phyloP scores from a whole-genome alignment of 2,113 vertebrate species.

The Piaya cayana region DNA sequence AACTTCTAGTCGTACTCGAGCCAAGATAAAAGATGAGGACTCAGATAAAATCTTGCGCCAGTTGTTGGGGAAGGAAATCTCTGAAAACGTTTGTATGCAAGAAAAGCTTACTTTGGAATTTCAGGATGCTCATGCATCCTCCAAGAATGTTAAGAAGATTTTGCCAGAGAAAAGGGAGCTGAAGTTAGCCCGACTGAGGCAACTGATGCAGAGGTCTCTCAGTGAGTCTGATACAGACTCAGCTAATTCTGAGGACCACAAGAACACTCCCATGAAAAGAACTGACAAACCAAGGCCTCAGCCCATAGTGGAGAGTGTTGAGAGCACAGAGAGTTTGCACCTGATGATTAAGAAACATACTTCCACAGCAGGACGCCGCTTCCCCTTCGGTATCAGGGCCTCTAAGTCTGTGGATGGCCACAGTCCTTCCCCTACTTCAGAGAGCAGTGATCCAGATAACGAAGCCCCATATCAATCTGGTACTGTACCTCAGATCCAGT shows the following conservation, averaged over 20 bases:
- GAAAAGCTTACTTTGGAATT: conserved; percentile 87
- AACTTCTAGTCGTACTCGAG: conserved; percentile 69
- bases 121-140: conserved; percentile 75
- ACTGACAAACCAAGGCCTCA: conserved; percentile 87
- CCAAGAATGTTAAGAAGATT: conserved; percentile 75
- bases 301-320: conserved; percentile 84
- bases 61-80: conserved; percentile 88
- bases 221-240: conserved; percentile 92
- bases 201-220: conserved; percentile 92
- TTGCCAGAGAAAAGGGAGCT: conserved; percentile 87
- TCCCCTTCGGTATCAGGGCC: conserved; percentile 82
- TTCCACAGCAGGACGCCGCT: conserved; percentile 80
- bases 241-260: conserved; percentile 86
- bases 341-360: conserved; percentile 86
- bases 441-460: conserved; percentile 82
- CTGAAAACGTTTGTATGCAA: conserved; percentile 82
- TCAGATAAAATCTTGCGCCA: conserved; percentile 88
- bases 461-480: conserved; percentile 72
- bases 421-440: conserved; percentile 89
- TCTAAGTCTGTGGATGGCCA: conserved; percentile 87
- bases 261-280: conserved; percentile 73
- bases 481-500: conserved; percentile 51
- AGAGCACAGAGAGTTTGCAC: conserved; percentile 79
- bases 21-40: conserved; percentile 86
- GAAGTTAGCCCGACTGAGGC: conserved; percentile 89